Percentiles rank a stretch among this genome's conserved stretches.
Conservation (phyloP, 2,888 invertebrate genomes). For the Mayetiola destructor region DNA sequence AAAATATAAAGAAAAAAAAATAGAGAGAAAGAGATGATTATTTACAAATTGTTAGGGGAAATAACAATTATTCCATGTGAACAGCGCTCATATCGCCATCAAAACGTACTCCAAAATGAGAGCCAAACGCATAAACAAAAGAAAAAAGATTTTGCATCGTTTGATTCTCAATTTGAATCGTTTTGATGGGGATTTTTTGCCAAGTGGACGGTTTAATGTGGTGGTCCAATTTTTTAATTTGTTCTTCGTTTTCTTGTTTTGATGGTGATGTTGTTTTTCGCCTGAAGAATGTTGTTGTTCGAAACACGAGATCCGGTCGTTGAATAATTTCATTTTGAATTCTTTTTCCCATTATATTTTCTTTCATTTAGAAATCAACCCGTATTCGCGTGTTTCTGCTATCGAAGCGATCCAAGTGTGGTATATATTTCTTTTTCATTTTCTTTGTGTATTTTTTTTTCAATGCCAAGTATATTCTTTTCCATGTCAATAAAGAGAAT, state of each 20-base stretch:
- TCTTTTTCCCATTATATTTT: background rate
- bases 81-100: constrained; percentile 10
- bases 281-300: too few species aligned
- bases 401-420: background rate
- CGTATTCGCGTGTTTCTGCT: background rate
- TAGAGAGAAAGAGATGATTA: constrained; percentile 19
- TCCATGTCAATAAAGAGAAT: background rate
- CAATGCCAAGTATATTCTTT: background rate
- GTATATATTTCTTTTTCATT: background rate
- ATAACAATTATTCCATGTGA: constrained; percentile 12
- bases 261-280: background rate
- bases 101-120: too few species aligned
- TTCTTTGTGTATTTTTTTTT: background rate
- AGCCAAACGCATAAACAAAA: background rate
- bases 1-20: constrained; percentile 16
- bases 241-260: background rate
- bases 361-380: background rate
- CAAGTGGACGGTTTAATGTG: background rate
- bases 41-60: constrained; percentile 24
- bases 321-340: background rate
- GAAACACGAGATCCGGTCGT: too few species aligned
- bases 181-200: constrained; percentile 11
- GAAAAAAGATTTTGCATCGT: too few species aligned
- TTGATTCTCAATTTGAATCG: background rate
- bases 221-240: background rate